phyloP scores from a whole-genome alignment of 2,113 vertebrate genomes.

The Pseudorectes ferrugineus region DNA sequence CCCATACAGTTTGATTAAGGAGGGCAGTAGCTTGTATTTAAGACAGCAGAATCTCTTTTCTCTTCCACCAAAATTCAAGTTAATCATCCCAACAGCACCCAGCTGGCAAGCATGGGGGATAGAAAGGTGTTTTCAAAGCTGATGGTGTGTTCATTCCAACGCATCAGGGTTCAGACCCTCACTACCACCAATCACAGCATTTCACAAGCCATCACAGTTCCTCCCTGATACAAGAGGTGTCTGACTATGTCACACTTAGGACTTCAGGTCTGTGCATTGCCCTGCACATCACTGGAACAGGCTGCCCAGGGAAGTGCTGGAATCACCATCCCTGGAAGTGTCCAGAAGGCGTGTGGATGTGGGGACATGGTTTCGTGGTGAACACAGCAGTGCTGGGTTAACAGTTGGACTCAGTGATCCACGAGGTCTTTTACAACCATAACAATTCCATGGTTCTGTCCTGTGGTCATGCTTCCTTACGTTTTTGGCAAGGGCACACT shows the following conservation, averaged over 20 bases:
- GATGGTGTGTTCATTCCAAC: not conserved
- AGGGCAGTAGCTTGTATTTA: not conserved
- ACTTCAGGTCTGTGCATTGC: not conserved
- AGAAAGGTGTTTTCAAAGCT: not conserved
- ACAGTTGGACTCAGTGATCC: not conserved
- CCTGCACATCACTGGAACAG: not conserved
- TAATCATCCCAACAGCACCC: not conserved
- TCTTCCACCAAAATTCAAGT: not conserved
- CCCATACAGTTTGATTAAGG: not conserved
- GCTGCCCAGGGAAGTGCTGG: not conserved
- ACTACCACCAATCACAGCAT: not conserved
- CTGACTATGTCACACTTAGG: not conserved
- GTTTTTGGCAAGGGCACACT: not conserved
- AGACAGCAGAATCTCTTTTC: not conserved
- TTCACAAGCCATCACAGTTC: not conserved
- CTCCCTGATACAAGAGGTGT: not conserved
- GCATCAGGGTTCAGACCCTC: not conserved
- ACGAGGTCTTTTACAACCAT: not conserved
- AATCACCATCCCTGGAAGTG: not conserved
- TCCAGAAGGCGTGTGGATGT: accelerated
- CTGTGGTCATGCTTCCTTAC: not conserved
- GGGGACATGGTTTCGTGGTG: not conserved
- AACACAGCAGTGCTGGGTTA: not conserved
- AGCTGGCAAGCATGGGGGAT: not conserved
- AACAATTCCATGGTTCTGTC: not conserved